Evolutionary conservation across 2,113 vertebrate species (phyloP).

Genomic region (Otocyon megalotis): DNA sequence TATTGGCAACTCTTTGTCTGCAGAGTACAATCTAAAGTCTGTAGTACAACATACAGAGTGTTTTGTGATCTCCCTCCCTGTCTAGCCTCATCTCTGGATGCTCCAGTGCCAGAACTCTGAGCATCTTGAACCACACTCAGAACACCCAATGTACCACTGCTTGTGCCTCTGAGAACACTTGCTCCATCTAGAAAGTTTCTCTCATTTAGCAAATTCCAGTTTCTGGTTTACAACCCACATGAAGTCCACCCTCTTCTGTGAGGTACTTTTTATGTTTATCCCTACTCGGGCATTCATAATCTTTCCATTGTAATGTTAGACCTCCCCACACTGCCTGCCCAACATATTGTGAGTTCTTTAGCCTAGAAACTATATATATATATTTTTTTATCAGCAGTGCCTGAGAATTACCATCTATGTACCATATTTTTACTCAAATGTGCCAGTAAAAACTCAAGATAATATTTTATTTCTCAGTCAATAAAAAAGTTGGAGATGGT

Average conservation of each 20-base stretch:
- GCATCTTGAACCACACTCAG: neutral
- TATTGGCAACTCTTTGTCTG: neutral
- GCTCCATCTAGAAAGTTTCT: neutral
- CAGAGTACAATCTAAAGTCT: neutral
- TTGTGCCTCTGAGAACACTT: neutral
- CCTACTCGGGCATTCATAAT: neutral
- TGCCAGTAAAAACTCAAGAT: neutral
- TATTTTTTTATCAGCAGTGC: neutral
- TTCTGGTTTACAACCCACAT: neutral
- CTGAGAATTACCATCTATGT: neutral
- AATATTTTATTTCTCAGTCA: neutral
- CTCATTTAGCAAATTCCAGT: neutral
- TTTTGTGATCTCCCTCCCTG: neutral
- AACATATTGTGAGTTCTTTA: neutral
- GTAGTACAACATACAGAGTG: fast-evolving
- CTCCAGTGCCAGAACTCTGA: neutral
- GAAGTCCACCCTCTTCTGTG: neutral
- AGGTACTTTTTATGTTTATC: neutral
- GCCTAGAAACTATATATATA: neutral
- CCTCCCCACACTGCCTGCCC: fast-evolving
- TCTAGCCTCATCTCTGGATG: neutral
- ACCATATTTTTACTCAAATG: neutral
- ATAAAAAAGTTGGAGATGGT: neutral
- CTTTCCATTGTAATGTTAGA: neutral
- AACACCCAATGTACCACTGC: fast-evolving